Base-by-base conservation (phyloP, 1,140 invertebrate species). In the Frieseomelitta varia region DNA sequence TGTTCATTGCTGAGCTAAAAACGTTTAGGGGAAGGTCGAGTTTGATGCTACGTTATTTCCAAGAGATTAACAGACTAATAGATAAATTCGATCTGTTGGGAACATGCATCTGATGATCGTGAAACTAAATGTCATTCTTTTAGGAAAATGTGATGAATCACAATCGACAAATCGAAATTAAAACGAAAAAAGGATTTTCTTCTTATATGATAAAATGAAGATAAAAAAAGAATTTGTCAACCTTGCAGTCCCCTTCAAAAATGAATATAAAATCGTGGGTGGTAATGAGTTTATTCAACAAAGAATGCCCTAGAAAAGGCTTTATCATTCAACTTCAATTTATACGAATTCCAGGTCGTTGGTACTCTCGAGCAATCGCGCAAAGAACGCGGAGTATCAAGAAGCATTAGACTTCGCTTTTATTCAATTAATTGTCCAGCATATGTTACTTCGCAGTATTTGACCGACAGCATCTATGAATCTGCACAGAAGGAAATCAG, bases 1-100 rank as follows among this genome's bases (percentile, higher is more conserved):
- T 90, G 88, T 90, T 90, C 78, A 34, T 47, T 34, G 73, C 56
- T 58, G 69, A 75, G 79, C 67, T 88, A 77, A 86, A 83, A 85
- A 71, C 79, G 65, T 72, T 71, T 58, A 79, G 61, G 86, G 76
- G 58, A 89, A 88, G 75, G 87, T 86, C 79, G 87, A 53, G 24
- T 53, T 77, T 76, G 72, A 56, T n/a, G 55, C 68, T 71, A 81
- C 79, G 63, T 30, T 47, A 81, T 79, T 81, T 79, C 39, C 61
- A 47, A 30, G 47, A 76, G 58, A 61, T 61, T 63, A 75, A 74
- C 77, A 72, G 86, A 68, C 63, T 85, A 85, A 81, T 87, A 80
- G 87, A 71, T 56, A 76, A 84, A 71, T 8, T n/a, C 55, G 39
- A 72, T 30, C 15, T 14, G 24, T 73, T 71, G 34, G 4, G 58